Base-by-base conservation (phyloP, 2,888 invertebrate genomes). In the Synergus itoensis region DNA sequence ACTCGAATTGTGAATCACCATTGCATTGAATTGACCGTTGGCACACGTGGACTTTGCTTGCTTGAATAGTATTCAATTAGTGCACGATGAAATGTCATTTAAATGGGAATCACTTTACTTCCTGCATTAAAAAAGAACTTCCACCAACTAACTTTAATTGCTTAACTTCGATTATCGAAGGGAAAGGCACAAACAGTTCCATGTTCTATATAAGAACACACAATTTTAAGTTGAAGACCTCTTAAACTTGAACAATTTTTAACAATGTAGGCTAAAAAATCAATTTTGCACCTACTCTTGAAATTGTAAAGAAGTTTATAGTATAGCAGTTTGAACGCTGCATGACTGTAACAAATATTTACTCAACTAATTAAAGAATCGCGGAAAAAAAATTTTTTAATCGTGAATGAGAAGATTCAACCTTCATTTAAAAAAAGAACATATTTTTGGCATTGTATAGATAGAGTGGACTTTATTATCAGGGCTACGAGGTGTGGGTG, bases 401-500 rank as follows among this genome's bases (percentile, higher is more conserved):
- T 28, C 28, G 28, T 28, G 28, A 28, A 28, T 28, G 28, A 28
- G 28, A 36, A 36, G 73, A 73, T 14, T 16, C 12, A 69, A 69
- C 69, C 69, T 69, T 69, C 48, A 48, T 48, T 73, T n/a, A 36
- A 53, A 53, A 73, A 73, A 73, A 73, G 53, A 36, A 36, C 28
- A n/a, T n/a, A 67, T 67, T 73, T 73, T 73, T 73, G 48, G 48
- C 73, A 28, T 69, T 69, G 69, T 36, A 36, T 53, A 73, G 73
- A 73, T 73, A 73, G 48, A 73, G 40, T 73, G 73, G n/a, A 73
- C 53, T 53, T 73, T 73, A 73, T 53, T 53, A 73, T 73, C 48
- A 73, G 36, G 36, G 53, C 36, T 73, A 48, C 36, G 53, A 73
- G 73, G 53, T 36, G 73, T 73, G 48, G 48, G 48, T 69, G 69